These are phyloP conservation scores for Heterodera filipjevi DNA, from an alignment of 2,888 invertebrate genomes.

Conservation along the genomic window DNA sequence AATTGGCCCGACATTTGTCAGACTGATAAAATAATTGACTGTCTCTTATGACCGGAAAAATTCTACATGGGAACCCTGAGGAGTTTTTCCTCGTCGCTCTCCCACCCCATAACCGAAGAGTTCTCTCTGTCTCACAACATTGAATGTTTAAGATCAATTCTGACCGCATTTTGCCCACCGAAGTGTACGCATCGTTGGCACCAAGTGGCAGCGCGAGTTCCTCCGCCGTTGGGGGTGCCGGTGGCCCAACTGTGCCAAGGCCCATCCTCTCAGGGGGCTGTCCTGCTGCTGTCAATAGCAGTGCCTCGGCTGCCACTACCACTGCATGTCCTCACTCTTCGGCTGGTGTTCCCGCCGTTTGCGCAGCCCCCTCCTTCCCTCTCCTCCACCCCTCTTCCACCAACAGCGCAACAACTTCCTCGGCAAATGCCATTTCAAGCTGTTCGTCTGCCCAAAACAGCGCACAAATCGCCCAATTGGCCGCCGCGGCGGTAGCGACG, in stretches of 20 bases:
- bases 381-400: conserved; percentile 9
- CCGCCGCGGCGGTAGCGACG: conserved; percentile 21
- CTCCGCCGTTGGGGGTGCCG: not conserved
- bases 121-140: too few relatives aligned
- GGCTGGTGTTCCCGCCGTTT: not conserved
- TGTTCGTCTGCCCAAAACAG: conserved; percentile 1
- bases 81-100: too few relatives aligned
- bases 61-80: too few relatives aligned
- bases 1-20: too few relatives aligned
- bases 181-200: conserved; percentile 26
- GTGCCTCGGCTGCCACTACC: not conserved
- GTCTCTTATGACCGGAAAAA: too few relatives aligned
- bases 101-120: too few relatives aligned
- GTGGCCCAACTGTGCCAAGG: not conserved
- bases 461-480: conserved; percentile 21
- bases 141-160: conserved; percentile 32
- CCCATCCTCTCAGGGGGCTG: not conserved
- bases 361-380: not conserved
- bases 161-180: conserved; percentile 27
- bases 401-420: not conserved
- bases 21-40: too few relatives aligned
- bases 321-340: conserved; percentile 11
- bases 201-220: not conserved
- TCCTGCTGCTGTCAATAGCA: conserved; percentile 7
- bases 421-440: conserved; percentile 15